Evolutionary conservation across 2,888 invertebrate genomes (phyloP), one percentile per base, ranked within the genome.

Genomic region (Augiades crinisus): DNA sequence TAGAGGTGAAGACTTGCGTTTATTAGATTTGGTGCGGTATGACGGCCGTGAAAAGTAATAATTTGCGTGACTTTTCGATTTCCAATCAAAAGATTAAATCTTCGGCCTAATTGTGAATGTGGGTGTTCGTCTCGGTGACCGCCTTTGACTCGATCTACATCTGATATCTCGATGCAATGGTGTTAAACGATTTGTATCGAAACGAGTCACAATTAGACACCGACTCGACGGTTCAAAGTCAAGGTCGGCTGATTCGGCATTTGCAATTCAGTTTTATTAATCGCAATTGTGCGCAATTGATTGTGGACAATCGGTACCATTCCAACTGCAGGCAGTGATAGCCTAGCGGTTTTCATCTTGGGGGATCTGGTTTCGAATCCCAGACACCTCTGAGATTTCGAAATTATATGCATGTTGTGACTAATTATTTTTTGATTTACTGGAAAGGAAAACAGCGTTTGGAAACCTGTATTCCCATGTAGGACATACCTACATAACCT

Each of bases 41-140:
- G 73, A 71, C 72, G 70, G 62, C 67, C 73, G 73, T 79, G 68
- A 72, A 78, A 66, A 70, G 63, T 68, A 63, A 71, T 68, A 63
- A 71, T 72, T 68, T 65, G 76, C 75, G 75, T 76, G 77, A 76
- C 74, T 75, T 74, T 72, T 72, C 66, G 71, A 73, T 80, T 75
- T 75, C 61, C 68, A 74, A 75, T 74, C 67, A 62, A 57, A 62
- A 62, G 66, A 67, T 67, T 66, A 69, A 67, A 75, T 75, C 68
- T 71, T 61, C 55, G 58, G 41, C 57, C 61, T 55, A 53, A 53
- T 60, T 67, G 56, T 45, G 45, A 61, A 52, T 54, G 49, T 54
- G 41, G 46, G 34, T 56, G 43, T 55, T 51, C 50, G 64, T 33
- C 56, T 55, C 52, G 55, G 50, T 60, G 55, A 64, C 61, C 62